Conservation (phyloP, 2,888 invertebrate species). For the Pristionchus maxplancki region DNA sequence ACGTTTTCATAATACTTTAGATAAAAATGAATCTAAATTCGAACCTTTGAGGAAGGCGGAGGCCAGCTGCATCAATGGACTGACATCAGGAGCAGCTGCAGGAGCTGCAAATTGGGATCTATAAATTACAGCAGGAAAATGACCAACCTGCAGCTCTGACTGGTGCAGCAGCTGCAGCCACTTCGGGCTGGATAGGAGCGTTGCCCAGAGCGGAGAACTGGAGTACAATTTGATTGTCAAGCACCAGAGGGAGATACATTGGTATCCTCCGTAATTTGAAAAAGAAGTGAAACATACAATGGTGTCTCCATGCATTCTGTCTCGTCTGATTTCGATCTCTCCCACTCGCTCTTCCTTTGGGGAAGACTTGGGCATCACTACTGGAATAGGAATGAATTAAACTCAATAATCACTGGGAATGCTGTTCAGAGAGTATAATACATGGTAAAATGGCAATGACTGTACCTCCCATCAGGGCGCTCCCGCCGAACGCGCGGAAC, state of each 20-base stretch:
- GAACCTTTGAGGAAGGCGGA: constrained; percentile 52
- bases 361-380: neutral
- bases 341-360: neutral
- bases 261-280: neutral
- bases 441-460: neutral
- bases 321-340: constrained; percentile 48
- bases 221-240: neutral
- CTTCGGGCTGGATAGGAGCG: constrained; percentile 1
- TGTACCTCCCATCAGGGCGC: constrained; percentile 48
- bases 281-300: neutral
- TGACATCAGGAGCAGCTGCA: neutral
- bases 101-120: neutral
- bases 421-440: no score
- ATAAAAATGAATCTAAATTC: neutral
- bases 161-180: constrained; percentile 15
- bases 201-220: constrained; percentile 36
- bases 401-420: no score
- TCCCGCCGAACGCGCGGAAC: constrained; percentile 49
- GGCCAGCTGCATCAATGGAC: constrained; percentile 48
- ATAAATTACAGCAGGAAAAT: neutral
- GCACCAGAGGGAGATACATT: neutral
- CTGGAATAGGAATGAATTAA: constrained; percentile 4
- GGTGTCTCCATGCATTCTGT: constrained; percentile 20
- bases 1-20: neutral
- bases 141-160: constrained; percentile 8